These are phyloP conservation scores for Eupithecia subfuscata DNA, from an alignment of 2,888 invertebrate genomes.

Conservation along the genomic window DNA sequence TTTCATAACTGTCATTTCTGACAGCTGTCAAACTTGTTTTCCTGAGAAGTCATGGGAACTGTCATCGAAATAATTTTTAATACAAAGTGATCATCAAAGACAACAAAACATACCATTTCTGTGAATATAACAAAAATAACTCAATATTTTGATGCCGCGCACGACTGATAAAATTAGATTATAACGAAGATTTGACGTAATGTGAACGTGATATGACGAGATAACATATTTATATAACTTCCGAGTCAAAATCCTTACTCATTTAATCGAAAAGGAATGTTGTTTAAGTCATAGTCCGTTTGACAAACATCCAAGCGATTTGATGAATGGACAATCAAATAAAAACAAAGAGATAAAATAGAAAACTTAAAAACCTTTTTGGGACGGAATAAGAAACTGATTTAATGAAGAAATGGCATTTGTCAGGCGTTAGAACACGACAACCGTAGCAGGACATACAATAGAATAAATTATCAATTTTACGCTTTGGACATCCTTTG, in stretches of 20 bases:
- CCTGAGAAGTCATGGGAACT: constrained; percentile 2
- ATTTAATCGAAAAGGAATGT: not conserved
- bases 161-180: constrained; percentile 37
- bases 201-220: constrained; percentile 30
- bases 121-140: constrained; percentile 21
- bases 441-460: constrained; percentile 31
- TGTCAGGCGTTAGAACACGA: constrained; percentile 24
- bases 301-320: not conserved
- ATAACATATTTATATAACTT: constrained; percentile 32
- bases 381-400: not conserved
- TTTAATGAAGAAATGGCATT: constrained; percentile 24
- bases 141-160: constrained; percentile 34
- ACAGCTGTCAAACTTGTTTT: constrained; percentile 1
- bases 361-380: not conserved
- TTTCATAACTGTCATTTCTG: not conserved
- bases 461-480: constrained; percentile 38
- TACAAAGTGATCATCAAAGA: not conserved
- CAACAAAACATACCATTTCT: constrained; percentile 7
- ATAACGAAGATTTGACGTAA: constrained; percentile 47
- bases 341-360: not conserved
- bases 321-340: not conserved
- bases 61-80: not conserved
- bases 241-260: not conserved
- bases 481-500: constrained; percentile 24
- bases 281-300: not conserved